These are phyloP conservation scores for Bombus cullumanus DNA, from an alignment of 1,140 invertebrate species.

Conservation along the genomic window DNA sequence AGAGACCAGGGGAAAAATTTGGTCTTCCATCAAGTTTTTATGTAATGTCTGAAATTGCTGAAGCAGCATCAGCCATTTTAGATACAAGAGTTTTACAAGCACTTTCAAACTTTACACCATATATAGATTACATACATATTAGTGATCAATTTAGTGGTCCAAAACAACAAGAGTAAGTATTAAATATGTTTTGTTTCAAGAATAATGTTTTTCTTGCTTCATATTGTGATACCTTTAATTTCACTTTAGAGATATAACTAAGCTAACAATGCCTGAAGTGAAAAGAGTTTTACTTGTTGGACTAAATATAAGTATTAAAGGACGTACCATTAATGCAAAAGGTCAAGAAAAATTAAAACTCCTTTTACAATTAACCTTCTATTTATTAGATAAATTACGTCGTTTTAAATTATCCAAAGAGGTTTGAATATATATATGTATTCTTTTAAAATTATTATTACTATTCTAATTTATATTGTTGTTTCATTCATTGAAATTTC, in stretches of 20 bases:
- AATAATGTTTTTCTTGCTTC: not conserved
- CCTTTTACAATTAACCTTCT: slow-evolving; percentile 94
- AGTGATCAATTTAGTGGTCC: slow-evolving; percentile 97
- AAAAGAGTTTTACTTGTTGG: slow-evolving; percentile 93
- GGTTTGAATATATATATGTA: slow-evolving; percentile 81
- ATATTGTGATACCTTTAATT: slow-evolving; percentile 26
- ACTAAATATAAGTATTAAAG: slow-evolving; percentile 90
- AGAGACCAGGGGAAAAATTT: slow-evolving; percentile 93
- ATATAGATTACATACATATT: slow-evolving; percentile 98
- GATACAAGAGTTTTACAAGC: slow-evolving; percentile 92
- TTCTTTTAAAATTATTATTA: not conserved
- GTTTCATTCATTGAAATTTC: not conserved
- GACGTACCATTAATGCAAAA: slow-evolving; percentile 82
- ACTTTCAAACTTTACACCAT: slow-evolving; percentile 92
- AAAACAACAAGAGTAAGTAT: slow-evolving; percentile 93
- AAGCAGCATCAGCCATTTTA: slow-evolving; percentile 91
- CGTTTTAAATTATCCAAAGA: slow-evolving; percentile 95
- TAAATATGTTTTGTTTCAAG: not conserved
- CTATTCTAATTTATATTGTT: not conserved
- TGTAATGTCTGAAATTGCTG: slow-evolving; percentile 95
- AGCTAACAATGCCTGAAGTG: slow-evolving; percentile 87
- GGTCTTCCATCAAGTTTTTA: slow-evolving; percentile 91
- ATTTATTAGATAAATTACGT: slow-evolving; percentile 95
- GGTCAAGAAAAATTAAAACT: slow-evolving; percentile 90
- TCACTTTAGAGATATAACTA: slow-evolving; percentile 82